Percentiles rank a stretch among this genome's conserved stretches.
These are phyloP conservation scores for Sminthurinus signatus DNA, from an alignment of 1,140 invertebrate species.

Conservation along the genomic window DNA sequence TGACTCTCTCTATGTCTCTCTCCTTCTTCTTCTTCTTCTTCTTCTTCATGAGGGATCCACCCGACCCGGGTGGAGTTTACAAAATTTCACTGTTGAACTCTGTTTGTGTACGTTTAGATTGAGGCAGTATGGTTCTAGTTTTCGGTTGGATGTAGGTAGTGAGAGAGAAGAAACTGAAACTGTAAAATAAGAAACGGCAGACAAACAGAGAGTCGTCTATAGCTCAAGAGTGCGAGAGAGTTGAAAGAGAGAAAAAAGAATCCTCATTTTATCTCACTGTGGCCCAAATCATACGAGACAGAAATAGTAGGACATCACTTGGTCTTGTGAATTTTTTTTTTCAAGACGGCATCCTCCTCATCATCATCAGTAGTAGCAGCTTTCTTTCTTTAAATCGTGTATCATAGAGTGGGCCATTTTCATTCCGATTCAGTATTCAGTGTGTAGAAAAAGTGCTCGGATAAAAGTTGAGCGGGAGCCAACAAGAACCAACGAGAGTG, in stretches of 20 bases:
- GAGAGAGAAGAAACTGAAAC: background rate
- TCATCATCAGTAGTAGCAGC: too few species aligned
- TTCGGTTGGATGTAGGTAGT: background rate
- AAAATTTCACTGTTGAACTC: too few species aligned
- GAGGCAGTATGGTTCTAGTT: too few species aligned
- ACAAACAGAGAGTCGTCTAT: too few species aligned
- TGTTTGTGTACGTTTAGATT: too few species aligned
- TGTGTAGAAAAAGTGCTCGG: background rate
- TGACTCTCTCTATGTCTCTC: too few species aligned
- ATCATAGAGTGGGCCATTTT: too few species aligned
- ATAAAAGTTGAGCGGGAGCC: constrained; percentile 1
- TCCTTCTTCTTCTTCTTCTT: too few species aligned
- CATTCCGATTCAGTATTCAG: too few species aligned
- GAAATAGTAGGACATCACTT: constrained; percentile 9
- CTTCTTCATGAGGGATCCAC: constrained; percentile 12
- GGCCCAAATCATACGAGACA: constrained; percentile 11
- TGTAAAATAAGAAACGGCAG: background rate
- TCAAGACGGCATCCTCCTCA: background rate
- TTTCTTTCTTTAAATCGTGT: too few species aligned
- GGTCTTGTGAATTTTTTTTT: background rate
- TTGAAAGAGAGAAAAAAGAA: too few species aligned
- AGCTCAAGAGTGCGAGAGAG: too few species aligned
- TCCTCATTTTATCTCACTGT: constrained; percentile 1
- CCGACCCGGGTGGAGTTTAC: background rate
- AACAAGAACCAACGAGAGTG: background rate